Conservation (phyloP, 2,888 invertebrate genomes). For the Perdita meconis region DNA sequence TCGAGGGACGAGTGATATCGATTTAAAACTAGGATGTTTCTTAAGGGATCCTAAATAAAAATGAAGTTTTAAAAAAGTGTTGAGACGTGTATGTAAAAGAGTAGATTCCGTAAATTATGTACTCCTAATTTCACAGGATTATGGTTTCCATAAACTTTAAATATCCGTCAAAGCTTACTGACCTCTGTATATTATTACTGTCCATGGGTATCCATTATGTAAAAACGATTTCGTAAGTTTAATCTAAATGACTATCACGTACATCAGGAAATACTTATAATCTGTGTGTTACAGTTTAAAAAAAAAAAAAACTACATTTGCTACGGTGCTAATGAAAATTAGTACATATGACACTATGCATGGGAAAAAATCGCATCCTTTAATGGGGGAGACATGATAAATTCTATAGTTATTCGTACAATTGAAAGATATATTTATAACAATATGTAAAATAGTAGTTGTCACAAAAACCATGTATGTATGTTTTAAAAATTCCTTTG, state of each 20-base stretch:
- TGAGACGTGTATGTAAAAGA: not conserved
- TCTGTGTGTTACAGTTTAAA: constrained; percentile 27
- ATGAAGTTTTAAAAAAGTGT: constrained; percentile 10
- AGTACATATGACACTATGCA: constrained; percentile 34
- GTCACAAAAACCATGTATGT: constrained; percentile 27
- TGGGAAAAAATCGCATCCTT: constrained; percentile 13
- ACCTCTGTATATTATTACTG: not conserved
- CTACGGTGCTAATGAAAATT: constrained; percentile 36
- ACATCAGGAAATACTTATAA: constrained; percentile 22
- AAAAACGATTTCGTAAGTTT: constrained; percentile 13
- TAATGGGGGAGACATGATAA: constrained; percentile 21
- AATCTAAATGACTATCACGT: not conserved
- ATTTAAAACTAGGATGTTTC: not conserved
- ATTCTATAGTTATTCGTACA: constrained; percentile 13
- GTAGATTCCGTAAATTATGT: not conserved
- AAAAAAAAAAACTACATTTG: constrained; percentile 2
- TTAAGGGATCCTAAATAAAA: not conserved
- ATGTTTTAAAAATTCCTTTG: constrained; percentile 45
- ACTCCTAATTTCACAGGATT: not conserved
- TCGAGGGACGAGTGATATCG: no score
- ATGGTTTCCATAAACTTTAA: constrained; percentile 1
- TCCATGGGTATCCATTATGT: not conserved
- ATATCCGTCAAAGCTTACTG: not conserved
- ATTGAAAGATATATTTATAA: constrained; percentile 16
- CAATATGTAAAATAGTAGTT: constrained; percentile 11